Base-by-base conservation (phyloP, 2,888 invertebrate species). In the Crossocerus cetratus region DNA sequence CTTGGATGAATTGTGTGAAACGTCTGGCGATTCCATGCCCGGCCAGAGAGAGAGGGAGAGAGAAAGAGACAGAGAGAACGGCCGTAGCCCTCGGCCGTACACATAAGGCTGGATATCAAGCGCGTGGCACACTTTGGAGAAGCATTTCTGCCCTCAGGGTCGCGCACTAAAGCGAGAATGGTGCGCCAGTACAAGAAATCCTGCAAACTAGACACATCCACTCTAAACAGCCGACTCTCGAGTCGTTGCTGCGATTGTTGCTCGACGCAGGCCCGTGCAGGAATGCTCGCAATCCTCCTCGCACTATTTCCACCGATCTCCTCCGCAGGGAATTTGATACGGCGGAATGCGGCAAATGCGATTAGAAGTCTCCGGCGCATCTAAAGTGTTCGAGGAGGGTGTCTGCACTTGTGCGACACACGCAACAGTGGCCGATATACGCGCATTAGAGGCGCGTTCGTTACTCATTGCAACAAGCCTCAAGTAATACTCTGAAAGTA, bases 111-210 rank as follows among this genome's bases (percentile, higher is more conserved):
- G 69, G 54, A 54, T 72, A 72, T 55, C 55, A 57, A 64, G 42
- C 56, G 70, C 71, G 67, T 77, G 77, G 72, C 80, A 80, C 65
- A 75, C 72, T 80, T 80, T 58, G 65, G 23, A 54, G 69, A 64
- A 78, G 49, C 56, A 68, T 62, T 49, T 73, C 56, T 77, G 68
- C 57, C 63, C 67, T 67, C 72, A 70, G 74, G 74, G 70, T 81
- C 81, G 69, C 23, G 58, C 65, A 45, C 42, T 32, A 69, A 64
- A 73, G 65, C 54, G 54, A 63, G 65, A 80, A 80, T 55, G 57
- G 61, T 43, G 55, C 43, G 18, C 21, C 53, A 49, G 21, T 56
- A 21, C 59, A 58, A 70, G 57, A 42, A 75, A 78, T 73, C 69
- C 32, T 62, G 61, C 62, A 76, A 66, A 76, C 61, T 58, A 23